Evolutionary conservation across 1,140 invertebrate species (phyloP).

Genomic region (Venturia canescens): DNA sequence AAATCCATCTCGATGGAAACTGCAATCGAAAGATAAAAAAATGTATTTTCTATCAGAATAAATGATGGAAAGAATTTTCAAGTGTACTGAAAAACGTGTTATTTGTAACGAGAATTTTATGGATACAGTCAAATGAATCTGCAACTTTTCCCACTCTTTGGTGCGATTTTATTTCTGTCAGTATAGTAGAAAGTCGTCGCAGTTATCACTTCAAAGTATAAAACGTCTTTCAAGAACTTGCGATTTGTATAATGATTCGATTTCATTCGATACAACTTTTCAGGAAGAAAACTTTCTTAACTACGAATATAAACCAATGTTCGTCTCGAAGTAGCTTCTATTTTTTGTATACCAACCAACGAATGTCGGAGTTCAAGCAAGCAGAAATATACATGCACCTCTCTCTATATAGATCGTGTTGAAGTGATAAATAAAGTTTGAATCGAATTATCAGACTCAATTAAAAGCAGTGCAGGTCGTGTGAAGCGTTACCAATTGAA

Average conservation of each 20-base stretch:
- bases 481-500: conserved; percentile 20
- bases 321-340: neutral
- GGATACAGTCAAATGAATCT: too few relatives aligned
- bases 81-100: too few relatives aligned
- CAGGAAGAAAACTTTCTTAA: neutral
- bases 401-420: conserved; percentile 3
- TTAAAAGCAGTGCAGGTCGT: conserved; percentile 20
- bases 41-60: too few relatives aligned
- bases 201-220: too few relatives aligned
- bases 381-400: neutral
- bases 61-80: too few relatives aligned
- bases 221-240: too few relatives aligned
- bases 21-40: too few relatives aligned
- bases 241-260: too few relatives aligned
- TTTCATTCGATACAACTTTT: neutral
- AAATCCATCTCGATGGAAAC: neutral
- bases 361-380: conserved; percentile 14
- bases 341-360: conserved; percentile 9
- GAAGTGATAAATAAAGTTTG: conserved; percentile 39
- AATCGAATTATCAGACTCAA: conserved; percentile 41
- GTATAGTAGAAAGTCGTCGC: neutral
- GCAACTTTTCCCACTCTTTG: too few relatives aligned
- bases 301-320: neutral
- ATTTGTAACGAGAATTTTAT: too few relatives aligned
- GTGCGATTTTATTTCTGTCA: neutral